Percentiles rank a stretch among this genome's conserved stretches.
These are phyloP conservation scores for Pomacea maculata DNA, from an alignment of 1,140 invertebrate species.

Conservation along the genomic window DNA sequence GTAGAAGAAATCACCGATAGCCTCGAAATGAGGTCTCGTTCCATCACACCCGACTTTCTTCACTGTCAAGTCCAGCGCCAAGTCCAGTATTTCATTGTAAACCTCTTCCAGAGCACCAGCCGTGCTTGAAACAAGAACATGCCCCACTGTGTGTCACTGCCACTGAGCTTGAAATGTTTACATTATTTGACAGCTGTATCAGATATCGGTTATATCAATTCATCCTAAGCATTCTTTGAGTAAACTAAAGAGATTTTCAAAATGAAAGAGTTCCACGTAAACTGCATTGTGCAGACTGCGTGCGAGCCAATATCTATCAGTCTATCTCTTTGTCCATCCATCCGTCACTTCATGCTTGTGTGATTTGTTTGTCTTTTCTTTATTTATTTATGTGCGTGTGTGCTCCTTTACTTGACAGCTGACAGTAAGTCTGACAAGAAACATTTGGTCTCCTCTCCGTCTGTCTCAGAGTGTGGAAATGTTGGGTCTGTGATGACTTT, in stretches of 20 bases:
- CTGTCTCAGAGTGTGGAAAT: neutral
- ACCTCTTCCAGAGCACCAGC: neutral
- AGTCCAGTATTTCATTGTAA: conserved; percentile 13
- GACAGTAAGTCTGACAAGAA: neutral
- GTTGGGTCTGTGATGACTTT: neutral
- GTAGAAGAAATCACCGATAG: conserved; percentile 16
- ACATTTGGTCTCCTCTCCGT: neutral
- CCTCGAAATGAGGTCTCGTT: conserved; percentile 8
- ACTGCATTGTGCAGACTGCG: neutral
- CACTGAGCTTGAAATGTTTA: neutral
- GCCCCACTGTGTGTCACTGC: neutral
- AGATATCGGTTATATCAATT: neutral
- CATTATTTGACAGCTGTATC: neutral
- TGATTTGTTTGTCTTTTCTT: too few species aligned
- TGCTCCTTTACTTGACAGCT: neutral
- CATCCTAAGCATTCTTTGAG: neutral
- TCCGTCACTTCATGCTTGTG: neutral
- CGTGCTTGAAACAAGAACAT: neutral
- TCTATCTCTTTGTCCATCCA: neutral
- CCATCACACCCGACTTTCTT: conserved; percentile 12
- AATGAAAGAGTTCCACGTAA: too few species aligned
- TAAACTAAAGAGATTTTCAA: neutral
- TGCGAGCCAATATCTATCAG: neutral
- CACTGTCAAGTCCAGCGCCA: conserved; percentile 16
- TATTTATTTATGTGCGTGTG: neutral